Evolutionary conservation across 2,797 vertebrate species (phyloP), one percentile per base, ranked within the genome.

Genomic region (Mus spretus): DNA sequence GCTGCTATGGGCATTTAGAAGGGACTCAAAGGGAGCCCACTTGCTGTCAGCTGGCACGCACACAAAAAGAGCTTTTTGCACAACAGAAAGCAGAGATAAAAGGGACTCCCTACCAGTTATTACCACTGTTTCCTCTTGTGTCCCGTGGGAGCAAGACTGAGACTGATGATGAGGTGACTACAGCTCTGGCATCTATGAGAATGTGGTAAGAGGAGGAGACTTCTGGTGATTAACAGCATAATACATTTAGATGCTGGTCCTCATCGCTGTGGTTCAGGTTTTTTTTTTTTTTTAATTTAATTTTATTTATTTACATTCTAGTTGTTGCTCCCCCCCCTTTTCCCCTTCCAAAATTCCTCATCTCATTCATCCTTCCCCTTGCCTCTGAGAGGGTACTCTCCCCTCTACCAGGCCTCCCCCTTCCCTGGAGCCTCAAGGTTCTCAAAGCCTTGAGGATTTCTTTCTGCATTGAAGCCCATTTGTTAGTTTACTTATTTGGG

Each of bases 221-320:
- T 91, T 79, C 50, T 65, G 28, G 55, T 91, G 77, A 55, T 26
- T 63, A 72, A 19, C 17, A 87, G 63, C 59, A 12, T 59, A 95
- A 89, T 34, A 55, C 47, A 84, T 93, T 87, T 53, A 28, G 77
- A 40, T 81, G 34, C 17, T 77, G 59, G 78, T 28, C 13, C 72
- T 77, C 57, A 84, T 63, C 44, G 90, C 20, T 61, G 80, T 28
- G 65, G 34, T 88, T 80, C 67, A 28, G 53, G 50, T 50, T 77
- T 81, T 94, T 87, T 77, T 81, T 94, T 87, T n/a, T 70, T 19
- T 65, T 13, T 17, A n/a, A 17, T 67, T n/a, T 37, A n/a, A 72
- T 19, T 37, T 20, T 37, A 72, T 37, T 72, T 37, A 37, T 72
- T 37, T 72, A 37, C 3, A 37, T 37, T 72, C 17, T 31, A 72